Conservation (phyloP, 2,797 vertebrate genomes). For the Ficedula albicollis region DNA sequence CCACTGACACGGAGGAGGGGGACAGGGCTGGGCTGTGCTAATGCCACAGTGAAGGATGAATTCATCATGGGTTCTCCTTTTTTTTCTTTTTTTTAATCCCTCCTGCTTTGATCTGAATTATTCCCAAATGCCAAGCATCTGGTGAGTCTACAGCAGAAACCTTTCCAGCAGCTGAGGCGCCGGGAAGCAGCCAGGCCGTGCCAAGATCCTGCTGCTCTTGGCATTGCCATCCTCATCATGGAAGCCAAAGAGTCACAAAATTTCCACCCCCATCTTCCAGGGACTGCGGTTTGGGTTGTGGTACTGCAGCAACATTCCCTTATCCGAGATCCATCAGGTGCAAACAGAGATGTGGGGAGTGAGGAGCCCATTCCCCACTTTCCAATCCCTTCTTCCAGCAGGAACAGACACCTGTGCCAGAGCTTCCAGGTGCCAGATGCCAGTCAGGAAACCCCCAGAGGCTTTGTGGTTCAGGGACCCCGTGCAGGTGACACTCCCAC, state of each 20-base stretch:
- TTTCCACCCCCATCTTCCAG: fast-evolving
- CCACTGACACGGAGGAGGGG: neutral
- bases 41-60: slow-evolving; percentile 24
- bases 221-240: neutral
- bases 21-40: neutral
- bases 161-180: neutral
- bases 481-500: fast-evolving
- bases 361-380: neutral
- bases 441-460: neutral
- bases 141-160: neutral
- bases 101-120: neutral
- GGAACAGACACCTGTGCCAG: neutral
- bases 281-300: neutral
- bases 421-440: neutral
- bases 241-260: neutral
- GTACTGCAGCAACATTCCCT: fast-evolving
- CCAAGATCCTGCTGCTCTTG: neutral
- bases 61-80: neutral
- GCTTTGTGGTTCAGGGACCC: neutral
- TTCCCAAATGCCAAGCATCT: neutral
- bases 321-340: neutral
- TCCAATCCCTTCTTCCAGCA: neutral
- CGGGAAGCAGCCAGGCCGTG: neutral
- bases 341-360: neutral
- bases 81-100: neutral